These are phyloP conservation scores for Gallinago paraguaiae DNA, from an alignment of 2,113 vertebrate genomes.

Conservation along the genomic window DNA sequence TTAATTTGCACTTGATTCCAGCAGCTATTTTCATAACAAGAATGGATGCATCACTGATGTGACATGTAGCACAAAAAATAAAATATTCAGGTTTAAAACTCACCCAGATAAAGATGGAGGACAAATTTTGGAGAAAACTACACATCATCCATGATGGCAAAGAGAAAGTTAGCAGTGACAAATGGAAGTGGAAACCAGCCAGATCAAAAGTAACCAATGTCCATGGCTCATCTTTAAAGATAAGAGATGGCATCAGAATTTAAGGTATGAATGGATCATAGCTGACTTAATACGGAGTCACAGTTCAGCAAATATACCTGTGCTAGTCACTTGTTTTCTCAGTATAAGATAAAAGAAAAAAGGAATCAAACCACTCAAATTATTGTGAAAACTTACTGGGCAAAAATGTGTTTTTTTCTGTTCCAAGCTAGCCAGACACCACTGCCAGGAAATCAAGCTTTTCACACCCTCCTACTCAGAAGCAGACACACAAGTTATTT, in stretches of 20 bases:
- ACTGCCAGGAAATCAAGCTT: neutral
- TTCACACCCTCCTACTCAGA: neutral
- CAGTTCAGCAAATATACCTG: neutral
- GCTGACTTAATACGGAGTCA: neutral
- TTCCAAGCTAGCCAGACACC: neutral
- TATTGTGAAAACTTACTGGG: neutral
- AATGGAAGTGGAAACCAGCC: neutral
- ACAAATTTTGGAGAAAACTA: neutral
- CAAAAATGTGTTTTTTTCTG: neutral
- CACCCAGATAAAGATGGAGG: neutral
- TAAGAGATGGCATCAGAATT: neutral
- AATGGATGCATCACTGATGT: neutral
- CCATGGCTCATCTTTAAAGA: neutral
- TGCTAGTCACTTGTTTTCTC: neutral
- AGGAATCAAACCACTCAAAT: neutral
- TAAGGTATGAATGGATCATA: neutral
- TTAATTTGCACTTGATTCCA: neutral
- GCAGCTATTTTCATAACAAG: neutral
- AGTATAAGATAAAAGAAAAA: neutral
- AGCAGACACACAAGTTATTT: neutral
- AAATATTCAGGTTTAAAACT: neutral
- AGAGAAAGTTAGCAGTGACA: neutral
- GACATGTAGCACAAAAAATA: neutral
- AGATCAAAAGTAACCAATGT: neutral
- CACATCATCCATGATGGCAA: neutral